Evolutionary conservation across 2,797 vertebrate genomes (phyloP), one percentile per base, ranked within the genome.

Genomic region (Ateles fusciceps): DNA sequence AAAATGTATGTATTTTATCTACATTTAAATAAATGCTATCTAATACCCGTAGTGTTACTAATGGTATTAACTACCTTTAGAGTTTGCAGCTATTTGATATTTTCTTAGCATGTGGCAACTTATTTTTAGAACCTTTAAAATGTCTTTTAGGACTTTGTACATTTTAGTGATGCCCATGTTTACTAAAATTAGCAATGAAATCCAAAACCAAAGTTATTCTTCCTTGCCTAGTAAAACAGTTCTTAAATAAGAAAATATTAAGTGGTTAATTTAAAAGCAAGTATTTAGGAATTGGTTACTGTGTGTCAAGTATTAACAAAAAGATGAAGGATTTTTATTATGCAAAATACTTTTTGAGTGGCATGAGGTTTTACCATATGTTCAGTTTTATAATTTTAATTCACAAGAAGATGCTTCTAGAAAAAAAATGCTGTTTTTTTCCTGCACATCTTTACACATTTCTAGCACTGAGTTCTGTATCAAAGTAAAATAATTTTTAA

Each of bases 351-450:
- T 97, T 96, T 97, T 96, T 96, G 96, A 97, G 92, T 95, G 97
- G 36, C 96, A 97, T 97, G 97, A 98, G 85, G 96, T 87, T 95
- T 97, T 96, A 97, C 97, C 96, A 97, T 97, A 97, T 98, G 97
- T 97, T 98, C 96, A 95, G 33, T 97, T 98, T 97, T 97, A 93
- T 95, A 91, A 97, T 98, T 95, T 97, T 96, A 97, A 97, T 97
- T 97, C 97, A 95, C 46, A 98, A 97, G 95, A 97, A 96, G 96
- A 94, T 91, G 50, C 91, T 91, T 97, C 94, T 97, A 97, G 97
- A 97, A 95, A 96, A 97, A 80, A 81, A 61, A 79, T 93, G 42
- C 71, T 91, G 55, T 72, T 97, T 97, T 97, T 68, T 84, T 97
- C 80, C 83, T 89, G 52, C 42, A 96, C 89, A 93, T 97, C 89